These are phyloP conservation scores for Loriculus beryllinus DNA, from an alignment of 2,797 vertebrate genomes.

Conservation along the genomic window DNA sequence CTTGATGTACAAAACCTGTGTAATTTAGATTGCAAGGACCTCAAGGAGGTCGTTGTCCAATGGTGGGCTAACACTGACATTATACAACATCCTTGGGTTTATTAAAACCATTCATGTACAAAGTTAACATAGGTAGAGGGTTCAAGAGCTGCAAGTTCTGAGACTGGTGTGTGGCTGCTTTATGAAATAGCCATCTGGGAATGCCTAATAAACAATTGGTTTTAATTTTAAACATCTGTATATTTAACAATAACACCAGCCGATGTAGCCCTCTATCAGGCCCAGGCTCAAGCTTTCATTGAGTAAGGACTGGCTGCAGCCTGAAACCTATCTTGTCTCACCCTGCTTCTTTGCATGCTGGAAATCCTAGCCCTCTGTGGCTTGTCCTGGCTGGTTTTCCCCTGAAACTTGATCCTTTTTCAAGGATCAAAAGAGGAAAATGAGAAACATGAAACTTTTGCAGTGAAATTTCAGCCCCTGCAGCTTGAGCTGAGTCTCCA, in stretches of 20 bases:
- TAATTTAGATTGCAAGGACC: neutral
- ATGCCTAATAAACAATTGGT: neutral
- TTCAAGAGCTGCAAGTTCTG: neutral
- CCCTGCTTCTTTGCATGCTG: neutral
- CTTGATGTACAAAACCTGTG: neutral
- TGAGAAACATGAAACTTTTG: constrained; percentile 36
- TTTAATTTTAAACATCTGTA: constrained; percentile 22
- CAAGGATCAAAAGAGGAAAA: constrained; percentile 1
- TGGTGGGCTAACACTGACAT: neutral
- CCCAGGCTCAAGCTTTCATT: neutral
- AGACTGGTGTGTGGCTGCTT: neutral
- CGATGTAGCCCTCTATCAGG: neutral
- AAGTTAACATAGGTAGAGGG: neutral
- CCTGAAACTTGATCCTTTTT: constrained; percentile 37
- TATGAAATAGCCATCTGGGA: neutral
- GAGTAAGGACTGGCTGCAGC: neutral
- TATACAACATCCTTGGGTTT: neutral
- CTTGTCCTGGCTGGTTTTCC: constrained; percentile 8
- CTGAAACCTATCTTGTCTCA: neutral
- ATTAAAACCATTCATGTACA: neutral
- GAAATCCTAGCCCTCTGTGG: constrained; percentile 20
- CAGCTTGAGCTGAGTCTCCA: neutral
- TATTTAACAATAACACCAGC: neutral
- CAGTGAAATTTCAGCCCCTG: neutral
- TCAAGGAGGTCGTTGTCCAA: neutral